Evolutionary conservation across 2,888 invertebrate species (phyloP), one percentile per base, ranked within the genome.

Genomic region (Bembecia ichneumoniformis): DNA sequence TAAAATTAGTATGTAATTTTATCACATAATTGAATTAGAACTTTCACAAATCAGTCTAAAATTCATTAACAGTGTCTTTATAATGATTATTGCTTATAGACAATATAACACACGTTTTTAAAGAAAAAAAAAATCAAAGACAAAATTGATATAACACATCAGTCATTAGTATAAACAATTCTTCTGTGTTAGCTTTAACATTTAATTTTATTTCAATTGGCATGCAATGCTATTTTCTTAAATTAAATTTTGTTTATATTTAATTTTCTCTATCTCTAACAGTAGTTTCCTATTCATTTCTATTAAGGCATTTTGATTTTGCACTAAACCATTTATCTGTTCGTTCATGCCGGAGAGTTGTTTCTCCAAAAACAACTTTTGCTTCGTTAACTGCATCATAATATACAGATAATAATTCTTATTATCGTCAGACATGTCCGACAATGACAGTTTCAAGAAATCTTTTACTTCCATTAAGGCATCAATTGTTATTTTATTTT

Each of bases 351-450:
- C 63, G 3, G 63, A 49, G 28, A 88, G 58, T 51, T 87, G 80
- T 51, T 87, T 87, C 53, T 87, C 86, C 47, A 87, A 66, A 66
- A 72, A 86, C 52, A 88, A 54, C 53, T 84, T 82, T 53, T 87
- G 86, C 58, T 87, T 88, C 1, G 87, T 87, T 14, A 87, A 64
- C 28, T 78, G 80, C 82, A 87, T 82, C 79, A 84, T 86, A n/a
- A 84, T 73, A 50, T 81, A 79, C 0, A 86, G 71, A 54, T 82
- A 87, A 62, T 82, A 81, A 57, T 82, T 82, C 49, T 77, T 71
- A 52, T 79, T 86, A 50, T 84, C 81, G 58, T 82, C 81, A 1
- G 82, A 71, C 2, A 82, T 73, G 66, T 87, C 84, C 1, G 77
- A 65, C 43, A 86, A 52, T 40, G 71, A 68, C 35, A 80, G 56